Base-by-base conservation (phyloP, 2,888 invertebrate species). In the Smittia aterrima region DNA sequence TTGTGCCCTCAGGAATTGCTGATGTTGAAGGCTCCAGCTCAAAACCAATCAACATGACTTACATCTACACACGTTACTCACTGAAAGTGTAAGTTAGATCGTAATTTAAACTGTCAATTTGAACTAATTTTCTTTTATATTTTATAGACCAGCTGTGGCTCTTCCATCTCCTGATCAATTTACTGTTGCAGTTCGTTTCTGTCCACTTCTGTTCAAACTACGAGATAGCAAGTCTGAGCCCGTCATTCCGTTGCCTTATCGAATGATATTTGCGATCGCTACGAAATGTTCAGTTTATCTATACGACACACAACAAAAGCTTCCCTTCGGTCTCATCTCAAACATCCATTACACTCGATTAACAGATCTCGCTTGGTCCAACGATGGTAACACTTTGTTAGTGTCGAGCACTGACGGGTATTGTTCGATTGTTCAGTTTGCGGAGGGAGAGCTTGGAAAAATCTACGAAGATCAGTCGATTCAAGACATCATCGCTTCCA, bases 401-500 rank as follows among this genome's bases (percentile, higher is more conserved):
- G 89, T 91, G 0, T 92, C 94, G 1, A 95, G 95, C 13, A 92
- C 93, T 0, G 96, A 96, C 84, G 96, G 96, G 1, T 96, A 92
- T 81, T 94, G 94, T 81, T 92, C 95, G 0, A 84, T 95, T 71
- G 85, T 95, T 22, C 88, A 89, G n/a, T 94, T 96, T 82, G 86
- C 87, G 38, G 83, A 86, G 6, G 86, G 85, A 13, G 94, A 95
- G 84, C 81, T 95, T 13, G 95, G 95, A 4, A 79, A 82, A 24
- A 81, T 83, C 24, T 88, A 87, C 77, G 81, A 84, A 74, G 81
- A 82, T 71, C 83, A 84, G 75, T 75, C 78, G 62, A 62, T 77
- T 9, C 78, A 79, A 74, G 75, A 77, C 3, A 72, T 77, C 74
- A 74, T 76, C 67, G 76, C 78, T 77, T 18, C 6, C 9, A 66